Evolutionary conservation across 2,888 invertebrate genomes (phyloP), one percentile per base, ranked within the genome.

Genomic region (Cosmia pyralina): DNA sequence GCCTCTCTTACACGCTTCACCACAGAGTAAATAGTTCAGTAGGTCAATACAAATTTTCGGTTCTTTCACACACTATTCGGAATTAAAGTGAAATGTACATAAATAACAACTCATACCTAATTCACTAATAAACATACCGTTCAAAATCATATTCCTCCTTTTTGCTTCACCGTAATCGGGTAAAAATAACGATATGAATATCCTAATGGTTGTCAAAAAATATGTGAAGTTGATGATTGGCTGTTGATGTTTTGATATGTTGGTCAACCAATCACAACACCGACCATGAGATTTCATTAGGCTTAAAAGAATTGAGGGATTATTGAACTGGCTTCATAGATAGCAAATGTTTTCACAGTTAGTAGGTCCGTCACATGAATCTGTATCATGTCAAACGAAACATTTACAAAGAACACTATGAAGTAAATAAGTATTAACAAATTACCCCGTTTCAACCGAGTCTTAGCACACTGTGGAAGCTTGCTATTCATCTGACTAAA

Each of bases 11-110:
- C 69, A 57, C 41, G 19, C 44, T 19, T 44, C 48, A 34, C 17
- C 52, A 57, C n/a, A 28, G 10, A 13, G n/a, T 2, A 58, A 15
- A 10, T 1, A 8, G 0, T 10, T 3, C 79, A 83, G 68, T 64
- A 82, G 44, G 44, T 57, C 70, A 34, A 75, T 57, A 55, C 28
- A 28, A 22, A 55, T 15, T 15, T 22, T 55, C 22, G 53, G 3
- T 55, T n/a, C 52, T 11, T 52, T 11, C 52, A 52, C 22, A 22
- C 6, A 22, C 13, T 22, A 15, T 53, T 53, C 15, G 53, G 6
- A 53, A 53, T 22, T 22, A 22, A 22, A 22, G 15, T 53, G 0
- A 22, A 13, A 22, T 22, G 13, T 53, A 13, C 5, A n/a, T 22
- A 53, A 53, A 53, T 53, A 13, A 22, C 22, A 53, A 53, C 11